Conservation (phyloP, 2,888 invertebrate species). For the Alviniconcha strummeri region DNA sequence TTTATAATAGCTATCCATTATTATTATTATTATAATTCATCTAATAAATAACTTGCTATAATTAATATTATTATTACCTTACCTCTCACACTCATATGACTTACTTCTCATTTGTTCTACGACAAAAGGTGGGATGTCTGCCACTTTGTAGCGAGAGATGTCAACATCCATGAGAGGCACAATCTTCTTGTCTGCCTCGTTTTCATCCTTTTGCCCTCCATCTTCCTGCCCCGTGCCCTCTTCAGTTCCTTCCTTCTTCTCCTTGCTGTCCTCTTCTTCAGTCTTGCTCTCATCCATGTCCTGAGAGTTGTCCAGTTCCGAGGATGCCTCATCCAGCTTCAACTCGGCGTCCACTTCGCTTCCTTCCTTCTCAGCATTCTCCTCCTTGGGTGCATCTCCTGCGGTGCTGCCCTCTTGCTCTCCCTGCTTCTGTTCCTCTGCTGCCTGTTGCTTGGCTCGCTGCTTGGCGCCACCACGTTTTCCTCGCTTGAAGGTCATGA, state of each 20-base stretch:
- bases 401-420: not conserved
- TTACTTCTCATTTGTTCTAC: constrained; percentile 29
- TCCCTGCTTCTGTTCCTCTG: not conserved
- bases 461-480: constrained; percentile 2
- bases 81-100: not conserved
- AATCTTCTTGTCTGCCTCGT: not conserved
- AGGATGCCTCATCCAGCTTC: not conserved
- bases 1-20: too few species aligned
- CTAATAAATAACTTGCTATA: too few species aligned
- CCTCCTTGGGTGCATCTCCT: not conserved
- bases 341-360: not conserved
- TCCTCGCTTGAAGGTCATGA: not conserved
- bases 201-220: not conserved
- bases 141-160: not conserved
- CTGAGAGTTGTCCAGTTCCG: not conserved
- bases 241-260: not conserved
- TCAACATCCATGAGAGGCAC: not conserved
- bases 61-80: too few species aligned
- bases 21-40: too few species aligned
- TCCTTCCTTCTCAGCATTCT: not conserved
- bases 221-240: not conserved
- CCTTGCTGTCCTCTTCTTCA: not conserved
- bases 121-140: constrained; percentile 9
- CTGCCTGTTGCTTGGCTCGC: not conserved
- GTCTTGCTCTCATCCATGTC: not conserved